Evolutionary conservation across 2,888 invertebrate genomes (phyloP), one percentile per base, ranked within the genome.

Genomic region (Hyposoter didymator): DNA sequence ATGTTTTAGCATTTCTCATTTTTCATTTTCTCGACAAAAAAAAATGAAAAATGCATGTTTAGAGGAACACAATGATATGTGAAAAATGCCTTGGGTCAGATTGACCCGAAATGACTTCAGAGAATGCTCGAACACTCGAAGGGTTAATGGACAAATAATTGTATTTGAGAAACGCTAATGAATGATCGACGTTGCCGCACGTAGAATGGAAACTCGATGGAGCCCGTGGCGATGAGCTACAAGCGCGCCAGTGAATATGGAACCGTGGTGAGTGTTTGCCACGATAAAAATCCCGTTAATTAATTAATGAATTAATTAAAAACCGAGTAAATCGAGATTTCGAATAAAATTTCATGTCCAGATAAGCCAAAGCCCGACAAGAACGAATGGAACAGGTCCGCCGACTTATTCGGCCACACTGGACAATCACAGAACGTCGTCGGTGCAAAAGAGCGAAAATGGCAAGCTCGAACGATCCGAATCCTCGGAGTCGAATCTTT

Each of bases 161-260:
- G 22, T 28, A 22, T 28, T 55, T 55, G 12, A 28, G 22, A 12
- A 28, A 22, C 4, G 3, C 2, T 55, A 55, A 79, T 66, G 39
- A 66, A 22, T 22, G 17, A 35, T 0, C 17, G n/a, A 14, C 67
- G 78, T 47, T 59, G n/a, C 39, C n/a, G n/a, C 22, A 45, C 78
- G 66, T 79, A 92, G 92, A 92, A 90, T 87, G 91, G 90, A 78
- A 89, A 87, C 43, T 74, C 89, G 52, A 90, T 88, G 69, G 91
- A 89, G 66, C 90, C 91, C 0, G 87, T 92, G 43, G 91, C 89
- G 3, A 90, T 90, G 85, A 92, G 91, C 80, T 92, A 92, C 86
- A 92, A 91, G 73, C 90, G 90, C 8, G 89, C 91, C 32, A 90
- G 87, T 22, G 92, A 92, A 64, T 73, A 88, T 22, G 88, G 89